phyloP scores from a whole-genome alignment of 2,797 vertebrate genomes.

The Gymnodraco acuticeps region DNA sequence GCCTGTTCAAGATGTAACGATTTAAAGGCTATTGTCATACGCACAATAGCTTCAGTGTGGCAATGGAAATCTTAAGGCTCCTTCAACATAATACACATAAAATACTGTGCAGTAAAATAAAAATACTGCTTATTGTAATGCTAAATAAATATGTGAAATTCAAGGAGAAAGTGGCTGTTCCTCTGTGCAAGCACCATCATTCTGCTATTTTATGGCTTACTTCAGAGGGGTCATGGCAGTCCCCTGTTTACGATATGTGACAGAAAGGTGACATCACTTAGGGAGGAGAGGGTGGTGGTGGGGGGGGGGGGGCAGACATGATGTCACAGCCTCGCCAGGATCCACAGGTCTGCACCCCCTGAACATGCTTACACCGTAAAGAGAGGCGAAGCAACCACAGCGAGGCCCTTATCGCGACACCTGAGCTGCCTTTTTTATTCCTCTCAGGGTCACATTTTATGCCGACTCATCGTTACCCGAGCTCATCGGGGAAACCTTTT shows the following conservation, averaged over 20 bases:
- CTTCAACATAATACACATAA: too few species aligned
- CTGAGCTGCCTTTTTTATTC: conserved; percentile 40
- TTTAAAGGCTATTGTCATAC: too few species aligned
- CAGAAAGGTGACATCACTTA: conserved; percentile 75
- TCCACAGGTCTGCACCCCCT: conserved; percentile 56
- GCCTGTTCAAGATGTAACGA: conserved; percentile 12
- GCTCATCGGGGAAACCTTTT: conserved; percentile 54
- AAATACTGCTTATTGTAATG: too few species aligned
- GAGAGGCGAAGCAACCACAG: conserved; percentile 25
- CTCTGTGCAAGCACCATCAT: conserved; percentile 48
- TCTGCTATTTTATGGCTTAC: conserved; percentile 65
- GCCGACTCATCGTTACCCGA: conserved; percentile 70
- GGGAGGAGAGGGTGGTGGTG: background rate
- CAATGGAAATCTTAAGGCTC: too few species aligned
- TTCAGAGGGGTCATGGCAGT: conserved; percentile 68
- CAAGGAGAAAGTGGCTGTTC: too few species aligned
- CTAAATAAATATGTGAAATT: too few species aligned
- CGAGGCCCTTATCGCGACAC: conserved; percentile 58
- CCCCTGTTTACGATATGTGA: conserved; percentile 59
- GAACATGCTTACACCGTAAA: conserved; percentile 36
- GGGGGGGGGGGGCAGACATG: conserved; percentile 57
- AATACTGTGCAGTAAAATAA: too few species aligned
- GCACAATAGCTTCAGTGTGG: too few species aligned
- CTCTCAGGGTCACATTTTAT: conserved; percentile 60
- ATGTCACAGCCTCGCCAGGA: conserved; percentile 68